Base-by-base conservation (phyloP, 2,888 invertebrate genomes). In the Prosapia bicincta region DNA sequence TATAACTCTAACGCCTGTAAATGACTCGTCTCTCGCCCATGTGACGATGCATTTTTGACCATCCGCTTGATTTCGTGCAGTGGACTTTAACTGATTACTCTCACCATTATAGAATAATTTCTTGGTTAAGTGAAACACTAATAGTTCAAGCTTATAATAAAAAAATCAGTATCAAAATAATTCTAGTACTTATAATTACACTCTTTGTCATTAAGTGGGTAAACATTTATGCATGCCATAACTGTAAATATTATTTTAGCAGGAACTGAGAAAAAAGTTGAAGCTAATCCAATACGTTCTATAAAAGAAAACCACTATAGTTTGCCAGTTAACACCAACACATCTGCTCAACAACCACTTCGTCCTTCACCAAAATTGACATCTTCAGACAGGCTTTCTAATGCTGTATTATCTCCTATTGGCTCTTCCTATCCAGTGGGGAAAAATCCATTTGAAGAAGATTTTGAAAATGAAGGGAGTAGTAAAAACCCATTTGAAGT, bases 381-480 rank as follows among this genome's bases (percentile, higher is more conserved):
- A 20, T 54, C 54, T 2, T 54, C 54, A 20, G 26, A 70, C 28
- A 72, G 72, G 74, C 72, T 70, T 32, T 76, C 84, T 20, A 81
- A 82, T 24, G 81, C 82, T 20, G 81, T 84, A 23, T 81, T 82
- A n/a, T 86, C 86, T 71, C 84, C 86, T 25, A 85, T 85, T 0
- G 85, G 85, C 72, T 82, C 83, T 0, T 90, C 90, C 79, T 90
- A 90, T 81, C 89, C 89, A 74, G 80, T 86, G 25, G 76, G 75
- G 0, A 90, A 89, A 81, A 92, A 92, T 84, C 92, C 92, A 0
- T 92, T 92, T 81, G 87, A 83, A 30, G 83, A 85, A 32, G 73
- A 77, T 26, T 26, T 69, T 24, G 77, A 67, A 43, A 54, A 9
- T 20, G 54, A 54, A 54, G 15, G 38, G 2, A 38, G 13, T 38